A percentile compares a stretch with the other conserved stretches of the same genome.
These are phyloP conservation scores for Sylvia borin DNA, from an alignment of 2,797 vertebrate species.

Conservation along the genomic window DNA sequence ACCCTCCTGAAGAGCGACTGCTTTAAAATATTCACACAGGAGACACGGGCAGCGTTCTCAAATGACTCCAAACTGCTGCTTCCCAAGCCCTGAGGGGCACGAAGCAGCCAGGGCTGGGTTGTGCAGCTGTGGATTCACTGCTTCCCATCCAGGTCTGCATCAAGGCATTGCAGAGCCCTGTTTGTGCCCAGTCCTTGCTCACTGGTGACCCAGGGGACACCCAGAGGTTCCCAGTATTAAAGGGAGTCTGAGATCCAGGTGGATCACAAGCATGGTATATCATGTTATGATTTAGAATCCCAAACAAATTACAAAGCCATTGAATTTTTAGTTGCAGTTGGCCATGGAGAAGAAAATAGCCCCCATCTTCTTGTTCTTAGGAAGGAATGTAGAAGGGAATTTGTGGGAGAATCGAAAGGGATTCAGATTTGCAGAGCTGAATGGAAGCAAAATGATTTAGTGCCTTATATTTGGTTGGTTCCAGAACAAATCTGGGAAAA, in stretches of 20 bases:
- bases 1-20: neutral
- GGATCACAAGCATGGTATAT: neutral
- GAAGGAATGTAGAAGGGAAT: neutral
- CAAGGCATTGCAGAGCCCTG: neutral
- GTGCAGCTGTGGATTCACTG: neutral
- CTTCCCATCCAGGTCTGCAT: neutral
- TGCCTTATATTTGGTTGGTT: neutral
- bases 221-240: neutral
- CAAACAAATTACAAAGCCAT: neutral
- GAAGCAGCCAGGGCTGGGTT: neutral
- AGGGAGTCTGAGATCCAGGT: neutral
- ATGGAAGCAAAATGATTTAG: neutral
- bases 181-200: neutral
- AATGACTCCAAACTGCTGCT: slow-evolving; percentile 22
- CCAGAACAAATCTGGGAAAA: neutral
- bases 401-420: neutral
- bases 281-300: neutral
- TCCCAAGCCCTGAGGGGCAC: neutral
- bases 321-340: neutral
- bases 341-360: neutral
- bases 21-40: slow-evolving; percentile 63
- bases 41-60: neutral
- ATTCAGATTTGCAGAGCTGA: neutral
- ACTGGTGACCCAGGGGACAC: neutral
- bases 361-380: neutral